These are phyloP conservation scores for Dreissena rostriformis DNA, from an alignment of 1,140 invertebrate genomes.

Conservation along the genomic window DNA sequence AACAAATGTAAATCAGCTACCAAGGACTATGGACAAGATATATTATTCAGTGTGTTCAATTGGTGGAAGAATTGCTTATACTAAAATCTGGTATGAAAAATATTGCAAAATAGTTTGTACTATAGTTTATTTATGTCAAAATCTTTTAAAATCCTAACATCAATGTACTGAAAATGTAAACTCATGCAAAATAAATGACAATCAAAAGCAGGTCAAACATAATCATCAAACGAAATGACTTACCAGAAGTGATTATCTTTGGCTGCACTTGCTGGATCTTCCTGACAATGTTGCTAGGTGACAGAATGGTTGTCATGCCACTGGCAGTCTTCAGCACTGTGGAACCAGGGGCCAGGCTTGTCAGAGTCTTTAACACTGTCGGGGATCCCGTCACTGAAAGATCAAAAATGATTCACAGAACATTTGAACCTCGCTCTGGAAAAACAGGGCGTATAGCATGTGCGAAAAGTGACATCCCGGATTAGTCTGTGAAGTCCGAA, in stretches of 20 bases:
- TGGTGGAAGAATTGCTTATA: too few relatives aligned
- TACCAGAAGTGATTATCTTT: slow-evolving; percentile 59
- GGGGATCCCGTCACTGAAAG: slow-evolving; percentile 47
- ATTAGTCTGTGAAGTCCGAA: too few relatives aligned
- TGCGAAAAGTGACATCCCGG: too few relatives aligned
- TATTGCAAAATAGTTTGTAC: too few relatives aligned
- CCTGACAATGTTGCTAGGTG: slow-evolving; percentile 68
- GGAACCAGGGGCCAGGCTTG: slow-evolving; percentile 38
- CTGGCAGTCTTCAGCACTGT: slow-evolving; percentile 60
- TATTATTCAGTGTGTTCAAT: too few relatives aligned
- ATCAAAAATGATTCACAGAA: neutral
- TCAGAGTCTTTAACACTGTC: slow-evolving; percentile 67
- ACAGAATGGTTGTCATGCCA: slow-evolving; percentile 61
- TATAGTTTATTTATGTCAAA: too few relatives aligned
- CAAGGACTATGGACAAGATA: neutral
- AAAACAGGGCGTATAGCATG: neutral
- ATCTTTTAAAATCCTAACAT: too few relatives aligned
- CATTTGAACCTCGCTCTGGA: neutral
- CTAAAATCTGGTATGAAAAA: too few relatives aligned
- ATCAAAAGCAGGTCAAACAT: slow-evolving; percentile 2
- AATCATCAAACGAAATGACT: neutral
- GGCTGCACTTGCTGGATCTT: slow-evolving; percentile 72
- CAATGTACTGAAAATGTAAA: too few relatives aligned
- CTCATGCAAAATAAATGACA: too few relatives aligned
- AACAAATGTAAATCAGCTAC: neutral